Evolutionary conservation across 2,888 invertebrate species (phyloP).

Genomic region (Agrotis puta): DNA sequence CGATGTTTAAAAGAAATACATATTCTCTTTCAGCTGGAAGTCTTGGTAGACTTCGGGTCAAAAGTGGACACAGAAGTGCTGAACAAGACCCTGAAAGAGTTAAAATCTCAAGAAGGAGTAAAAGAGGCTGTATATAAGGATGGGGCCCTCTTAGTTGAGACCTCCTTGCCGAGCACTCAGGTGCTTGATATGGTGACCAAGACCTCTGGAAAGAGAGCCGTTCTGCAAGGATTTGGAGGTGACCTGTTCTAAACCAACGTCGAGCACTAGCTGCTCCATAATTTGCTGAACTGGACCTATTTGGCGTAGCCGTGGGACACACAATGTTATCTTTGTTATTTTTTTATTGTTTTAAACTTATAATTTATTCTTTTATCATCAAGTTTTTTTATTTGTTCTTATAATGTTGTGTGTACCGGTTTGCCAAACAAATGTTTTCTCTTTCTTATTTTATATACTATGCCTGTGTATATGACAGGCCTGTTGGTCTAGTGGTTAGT

Average conservation of each 20-base stretch:
- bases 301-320: too few species aligned
- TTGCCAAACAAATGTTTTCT: too few species aligned
- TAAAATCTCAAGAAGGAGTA: conserved; percentile 73
- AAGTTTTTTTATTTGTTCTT: too few species aligned
- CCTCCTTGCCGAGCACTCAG: conserved; percentile 90
- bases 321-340: too few species aligned
- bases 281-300: too few species aligned
- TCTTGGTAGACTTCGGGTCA: conserved; percentile 81
- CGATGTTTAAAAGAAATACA: not conserved
- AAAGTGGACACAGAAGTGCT: conserved; percentile 72
- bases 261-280: too few species aligned
- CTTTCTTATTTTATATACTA: too few species aligned
- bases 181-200: conserved; percentile 87
- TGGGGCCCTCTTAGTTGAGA: conserved; percentile 93
- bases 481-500: not conserved
- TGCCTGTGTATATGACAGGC: too few species aligned
- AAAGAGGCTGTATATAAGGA: conserved; percentile 89
- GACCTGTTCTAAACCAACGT: too few species aligned
- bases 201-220: conserved; percentile 93
- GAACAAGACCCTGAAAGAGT: conserved; percentile 73
- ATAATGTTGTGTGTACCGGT: too few species aligned
- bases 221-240: conserved; percentile 95
- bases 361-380: too few species aligned
- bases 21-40: conserved; percentile 76
- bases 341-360: too few species aligned